Percentiles rank a stretch among this genome's conserved stretches.
Evolutionary conservation across 2,888 invertebrate species (phyloP).

Genomic region (Tuberolachnus salignus): DNA sequence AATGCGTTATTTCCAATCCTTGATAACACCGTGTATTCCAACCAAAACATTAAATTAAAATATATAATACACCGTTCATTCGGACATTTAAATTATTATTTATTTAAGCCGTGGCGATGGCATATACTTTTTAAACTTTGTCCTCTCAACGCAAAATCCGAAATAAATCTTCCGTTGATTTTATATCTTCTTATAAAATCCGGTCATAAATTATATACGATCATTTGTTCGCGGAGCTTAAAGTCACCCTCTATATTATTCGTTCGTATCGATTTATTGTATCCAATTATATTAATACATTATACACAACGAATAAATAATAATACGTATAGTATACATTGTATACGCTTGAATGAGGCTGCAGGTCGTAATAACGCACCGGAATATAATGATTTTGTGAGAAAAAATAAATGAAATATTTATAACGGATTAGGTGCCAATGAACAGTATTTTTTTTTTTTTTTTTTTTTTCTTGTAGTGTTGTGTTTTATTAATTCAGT

Average conservation of each 20-base stretch:
- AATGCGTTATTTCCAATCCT: too few species aligned
- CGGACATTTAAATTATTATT: constrained; percentile 24
- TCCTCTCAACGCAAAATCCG: background rate
- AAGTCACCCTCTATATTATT: background rate
- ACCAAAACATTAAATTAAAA: constrained; percentile 5
- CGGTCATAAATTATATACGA: constrained; percentile 15
- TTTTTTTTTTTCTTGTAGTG: too few species aligned
- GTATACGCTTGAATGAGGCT: too few species aligned
- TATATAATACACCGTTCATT: background rate
- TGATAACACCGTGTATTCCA: too few species aligned
- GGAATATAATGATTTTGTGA: too few species aligned
- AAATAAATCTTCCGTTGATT: constrained; percentile 1
- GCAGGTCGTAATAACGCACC: too few species aligned
- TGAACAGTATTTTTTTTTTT: too few species aligned
- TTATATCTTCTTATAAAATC: constrained; percentile 1
- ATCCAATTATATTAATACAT: background rate
- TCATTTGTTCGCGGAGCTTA: background rate
- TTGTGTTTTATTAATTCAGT: too few species aligned
- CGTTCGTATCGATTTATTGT: constrained; percentile 8
- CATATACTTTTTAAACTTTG: constrained; percentile 9
- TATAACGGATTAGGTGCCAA: too few species aligned
- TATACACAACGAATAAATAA: background rate
- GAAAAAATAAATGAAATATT: too few species aligned
- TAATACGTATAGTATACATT: background rate
- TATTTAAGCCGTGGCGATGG: background rate